Conservation (phyloP, 2,113 vertebrate species). For the Cyprinodon brontotheroides region DNA sequence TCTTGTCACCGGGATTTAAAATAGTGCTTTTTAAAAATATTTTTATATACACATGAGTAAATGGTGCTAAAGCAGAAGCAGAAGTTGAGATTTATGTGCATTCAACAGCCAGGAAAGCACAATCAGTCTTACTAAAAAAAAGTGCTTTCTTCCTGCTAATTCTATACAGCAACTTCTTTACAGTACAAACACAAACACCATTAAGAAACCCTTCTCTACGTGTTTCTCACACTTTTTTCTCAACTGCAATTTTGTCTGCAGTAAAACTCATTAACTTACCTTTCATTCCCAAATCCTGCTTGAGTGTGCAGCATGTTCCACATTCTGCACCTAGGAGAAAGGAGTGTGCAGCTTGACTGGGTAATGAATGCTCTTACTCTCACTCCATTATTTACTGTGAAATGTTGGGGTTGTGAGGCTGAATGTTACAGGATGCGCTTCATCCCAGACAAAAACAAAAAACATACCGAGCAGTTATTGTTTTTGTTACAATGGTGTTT, state of each 20-base stretch:
- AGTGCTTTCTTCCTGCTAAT: conserved; percentile 27
- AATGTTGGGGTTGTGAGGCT: conserved; percentile 49
- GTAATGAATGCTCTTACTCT: conserved; percentile 54
- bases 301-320: conserved; percentile 51
- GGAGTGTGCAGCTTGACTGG: conserved; percentile 48
- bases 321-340: conserved; percentile 36
- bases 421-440: conserved; percentile 45
- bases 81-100: conserved; percentile 18
- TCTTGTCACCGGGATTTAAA: background rate
- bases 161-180: conserved; percentile 40
- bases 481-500: conserved; percentile 54
- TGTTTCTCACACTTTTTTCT: conserved; percentile 51
- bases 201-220: conserved; percentile 49
- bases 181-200: conserved; percentile 45
- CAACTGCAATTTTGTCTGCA: conserved; percentile 47
- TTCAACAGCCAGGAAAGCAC: conserved; percentile 14
- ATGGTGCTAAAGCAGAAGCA: conserved; percentile 24
- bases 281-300: conserved; percentile 63
- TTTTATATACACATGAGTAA: conserved; percentile 21
- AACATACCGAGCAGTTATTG: conserved; percentile 29
- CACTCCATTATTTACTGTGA: conserved; percentile 56
- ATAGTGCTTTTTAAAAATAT: too few species aligned
- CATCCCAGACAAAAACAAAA: conserved; percentile 39
- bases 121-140: conserved; percentile 20
- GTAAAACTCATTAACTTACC: conserved; percentile 66